A percentile compares a stretch with the other conserved stretches of the same genome.
Evolutionary conservation across 2,113 vertebrate genomes (phyloP).

Genomic region (Rhea pennata): DNA sequence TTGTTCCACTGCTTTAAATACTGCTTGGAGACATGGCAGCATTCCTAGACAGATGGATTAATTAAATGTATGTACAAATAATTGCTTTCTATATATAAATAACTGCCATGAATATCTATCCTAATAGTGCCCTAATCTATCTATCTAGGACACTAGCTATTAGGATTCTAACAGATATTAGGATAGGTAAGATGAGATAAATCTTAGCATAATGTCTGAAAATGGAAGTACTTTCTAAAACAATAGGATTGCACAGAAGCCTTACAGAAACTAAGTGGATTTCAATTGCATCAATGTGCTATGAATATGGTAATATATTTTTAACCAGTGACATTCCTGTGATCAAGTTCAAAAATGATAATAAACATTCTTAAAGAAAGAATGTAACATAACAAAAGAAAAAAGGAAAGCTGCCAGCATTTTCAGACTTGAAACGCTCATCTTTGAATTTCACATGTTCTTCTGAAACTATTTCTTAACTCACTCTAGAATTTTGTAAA

Average conservation of each 20-base stretch:
- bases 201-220: neutral
- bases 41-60: neutral
- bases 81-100: neutral
- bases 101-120: neutral
- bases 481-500: neutral
- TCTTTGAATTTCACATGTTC: neutral
- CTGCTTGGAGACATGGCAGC: neutral
- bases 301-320: slow-evolving; percentile 33
- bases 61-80: neutral
- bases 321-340: neutral
- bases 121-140: too few species aligned
- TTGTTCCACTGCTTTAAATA: neutral
- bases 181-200: neutral
- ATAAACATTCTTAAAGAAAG: slow-evolving; percentile 11
- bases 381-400: neutral
- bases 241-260: neutral
- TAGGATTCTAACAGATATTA: neutral
- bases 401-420: neutral
- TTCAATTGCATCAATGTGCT: neutral
- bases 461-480: neutral
- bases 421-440: neutral
- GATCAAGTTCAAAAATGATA: neutral
- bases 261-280: neutral
- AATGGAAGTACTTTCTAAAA: neutral
- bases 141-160: neutral